Percentiles rank a stretch among this genome's conserved stretches.
Evolutionary conservation across 1,140 invertebrate genomes (phyloP).

Genomic region (Heliconius hermathena): DNA sequence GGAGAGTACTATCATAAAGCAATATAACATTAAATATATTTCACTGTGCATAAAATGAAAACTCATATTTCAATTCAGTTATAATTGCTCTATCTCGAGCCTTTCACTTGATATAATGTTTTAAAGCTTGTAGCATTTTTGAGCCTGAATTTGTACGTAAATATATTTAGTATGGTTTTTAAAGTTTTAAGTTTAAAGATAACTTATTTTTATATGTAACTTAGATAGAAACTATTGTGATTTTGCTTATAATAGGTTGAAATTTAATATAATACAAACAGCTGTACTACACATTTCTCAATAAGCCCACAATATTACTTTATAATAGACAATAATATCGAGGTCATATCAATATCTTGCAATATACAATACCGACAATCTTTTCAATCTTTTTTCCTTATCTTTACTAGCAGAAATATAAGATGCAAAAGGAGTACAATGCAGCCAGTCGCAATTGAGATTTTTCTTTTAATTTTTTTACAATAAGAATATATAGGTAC

Average conservation of each 20-base stretch:
- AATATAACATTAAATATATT: constrained; percentile 21
- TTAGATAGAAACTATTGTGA: too few species aligned
- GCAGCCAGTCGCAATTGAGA: background rate
- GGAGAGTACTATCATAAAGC: background rate
- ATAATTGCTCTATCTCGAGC: constrained; percentile 10
- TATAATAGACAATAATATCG: constrained; percentile 4
- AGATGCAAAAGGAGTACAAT: background rate
- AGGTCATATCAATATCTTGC: background rate
- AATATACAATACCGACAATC: background rate
- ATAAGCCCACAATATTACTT: background rate
- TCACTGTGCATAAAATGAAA: constrained; percentile 22
- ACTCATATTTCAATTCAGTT: constrained; percentile 10
- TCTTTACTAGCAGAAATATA: background rate
- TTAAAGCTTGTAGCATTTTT: background rate
- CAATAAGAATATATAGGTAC: too few species aligned
- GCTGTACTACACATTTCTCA: background rate
- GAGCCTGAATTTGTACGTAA: too few species aligned
- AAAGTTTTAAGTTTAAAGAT: background rate
- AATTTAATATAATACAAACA: background rate
- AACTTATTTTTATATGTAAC: background rate
- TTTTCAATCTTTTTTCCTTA: background rate
- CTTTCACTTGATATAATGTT: constrained; percentile 7
- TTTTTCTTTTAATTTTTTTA: too few species aligned
- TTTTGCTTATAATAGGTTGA: too few species aligned
- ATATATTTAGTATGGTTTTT: background rate